Evolutionary conservation across 2,888 invertebrate genomes (phyloP).

Genomic region (Nymphalis urticae): DNA sequence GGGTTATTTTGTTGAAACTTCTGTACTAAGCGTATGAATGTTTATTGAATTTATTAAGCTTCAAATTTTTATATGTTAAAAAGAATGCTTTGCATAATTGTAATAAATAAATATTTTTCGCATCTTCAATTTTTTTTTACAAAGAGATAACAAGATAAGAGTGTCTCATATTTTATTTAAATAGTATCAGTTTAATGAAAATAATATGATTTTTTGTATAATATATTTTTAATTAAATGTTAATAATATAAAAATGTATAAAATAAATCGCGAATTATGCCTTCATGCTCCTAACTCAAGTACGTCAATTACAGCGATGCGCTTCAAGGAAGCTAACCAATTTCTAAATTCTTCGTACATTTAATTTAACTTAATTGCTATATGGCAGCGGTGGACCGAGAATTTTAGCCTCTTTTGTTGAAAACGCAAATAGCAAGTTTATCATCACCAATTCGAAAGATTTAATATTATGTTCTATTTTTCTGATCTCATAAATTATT

Average conservation of each 20-base stretch:
- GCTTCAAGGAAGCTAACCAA: constrained; percentile 80
- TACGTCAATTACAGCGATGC: constrained; percentile 79
- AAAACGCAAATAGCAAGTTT: neutral
- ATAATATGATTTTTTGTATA: neutral
- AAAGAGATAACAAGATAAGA: too few relatives aligned
- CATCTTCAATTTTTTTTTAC: too few relatives aligned
- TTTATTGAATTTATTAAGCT: neutral
- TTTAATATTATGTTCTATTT: neutral
- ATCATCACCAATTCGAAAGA: neutral
- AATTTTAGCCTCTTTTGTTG: constrained; percentile 62
- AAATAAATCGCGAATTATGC: constrained; percentile 72
- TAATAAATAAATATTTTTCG: too few relatives aligned
- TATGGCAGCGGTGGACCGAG: constrained; percentile 77
- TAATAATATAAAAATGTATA: constrained; percentile 6
- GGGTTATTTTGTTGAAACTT: neutral
- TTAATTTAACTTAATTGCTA: constrained; percentile 80
- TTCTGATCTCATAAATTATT: neutral
- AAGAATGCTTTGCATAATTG: too few relatives aligned
- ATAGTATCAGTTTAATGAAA: neutral
- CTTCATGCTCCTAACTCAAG: constrained; percentile 69
- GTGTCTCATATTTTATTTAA: neutral
- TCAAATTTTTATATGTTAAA: too few relatives aligned
- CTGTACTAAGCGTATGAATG: neutral
- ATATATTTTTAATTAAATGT: neutral
- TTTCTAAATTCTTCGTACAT: constrained; percentile 82